Conservation (phyloP, 2,797 vertebrate genomes). For the Cirrhinus mrigala region DNA sequence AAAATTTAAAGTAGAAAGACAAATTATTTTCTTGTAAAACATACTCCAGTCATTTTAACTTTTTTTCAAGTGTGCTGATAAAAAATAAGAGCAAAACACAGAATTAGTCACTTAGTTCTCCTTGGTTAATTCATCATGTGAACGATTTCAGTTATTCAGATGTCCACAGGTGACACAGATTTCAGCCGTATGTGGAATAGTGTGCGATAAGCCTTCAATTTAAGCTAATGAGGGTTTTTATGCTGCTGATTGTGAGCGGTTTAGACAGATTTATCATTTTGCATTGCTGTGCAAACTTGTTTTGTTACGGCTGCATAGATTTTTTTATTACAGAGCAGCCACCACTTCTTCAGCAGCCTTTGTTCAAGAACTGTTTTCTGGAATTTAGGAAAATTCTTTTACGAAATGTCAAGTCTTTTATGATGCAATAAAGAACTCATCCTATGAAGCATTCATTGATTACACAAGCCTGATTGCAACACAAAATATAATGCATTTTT, state of each 20-base stretch:
- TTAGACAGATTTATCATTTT: not conserved
- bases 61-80: not conserved
- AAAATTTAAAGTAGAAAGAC: not conserved
- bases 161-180: not conserved
- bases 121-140: not conserved
- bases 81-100: not conserved
- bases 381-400: too few species aligned
- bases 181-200: not conserved
- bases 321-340: not conserved
- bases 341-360: not conserved
- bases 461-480: too few species aligned
- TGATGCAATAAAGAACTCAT: too few species aligned
- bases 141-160: not conserved
- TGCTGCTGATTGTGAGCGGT: not conserved
- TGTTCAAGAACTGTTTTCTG: too few species aligned
- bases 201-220: constrained; percentile 7
- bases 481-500: too few species aligned
- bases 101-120: not conserved
- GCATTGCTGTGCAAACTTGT: too few species aligned
- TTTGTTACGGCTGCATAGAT: not conserved
- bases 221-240: constrained; percentile 19
- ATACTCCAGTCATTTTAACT: not conserved
- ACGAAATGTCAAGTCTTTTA: too few species aligned
- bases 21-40: not conserved
- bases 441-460: not conserved